phyloP scores from a whole-genome alignment of 2,797 vertebrate species.

The Parotocinclus haroldoi region DNA sequence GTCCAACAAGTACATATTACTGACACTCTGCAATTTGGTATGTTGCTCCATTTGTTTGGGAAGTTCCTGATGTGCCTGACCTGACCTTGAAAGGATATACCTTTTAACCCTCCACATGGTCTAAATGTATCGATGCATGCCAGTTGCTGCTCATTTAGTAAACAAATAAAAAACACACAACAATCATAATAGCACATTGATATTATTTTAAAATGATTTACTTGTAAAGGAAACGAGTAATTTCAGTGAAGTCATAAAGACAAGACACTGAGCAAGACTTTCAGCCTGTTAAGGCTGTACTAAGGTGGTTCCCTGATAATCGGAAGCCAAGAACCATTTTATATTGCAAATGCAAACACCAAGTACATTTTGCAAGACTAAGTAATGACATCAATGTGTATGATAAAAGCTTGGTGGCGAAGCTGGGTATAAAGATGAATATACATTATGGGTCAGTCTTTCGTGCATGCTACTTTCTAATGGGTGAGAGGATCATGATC shows the following conservation, averaged over 20 bases:
- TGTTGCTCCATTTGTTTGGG: no score
- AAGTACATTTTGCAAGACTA: slow-evolving; percentile 48
- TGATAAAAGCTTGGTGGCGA: slow-evolving; percentile 36
- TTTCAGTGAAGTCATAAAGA: neutral
- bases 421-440: slow-evolving; percentile 56
- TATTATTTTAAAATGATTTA: no score
- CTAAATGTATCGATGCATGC: no score
- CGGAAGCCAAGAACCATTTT: slow-evolving; percentile 2
- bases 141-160: no score
- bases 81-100: no score
- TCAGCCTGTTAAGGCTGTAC: neutral
- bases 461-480: slow-evolving; percentile 53
- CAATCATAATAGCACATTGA: no score
- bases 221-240: neutral
- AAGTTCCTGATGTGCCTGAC: no score
- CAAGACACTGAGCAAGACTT: neutral
- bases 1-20: no score
- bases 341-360: slow-evolving; percentile 47
- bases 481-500: slow-evolving; percentile 15
- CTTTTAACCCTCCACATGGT: no score
- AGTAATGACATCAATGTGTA: slow-evolving; percentile 61
- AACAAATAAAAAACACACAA: no score
- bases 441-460: slow-evolving; percentile 65
- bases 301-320: neutral
- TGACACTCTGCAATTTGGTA: no score